These are phyloP conservation scores for Bombus breviceps DNA, from an alignment of 1,140 invertebrate genomes.

Conservation along the genomic window DNA sequence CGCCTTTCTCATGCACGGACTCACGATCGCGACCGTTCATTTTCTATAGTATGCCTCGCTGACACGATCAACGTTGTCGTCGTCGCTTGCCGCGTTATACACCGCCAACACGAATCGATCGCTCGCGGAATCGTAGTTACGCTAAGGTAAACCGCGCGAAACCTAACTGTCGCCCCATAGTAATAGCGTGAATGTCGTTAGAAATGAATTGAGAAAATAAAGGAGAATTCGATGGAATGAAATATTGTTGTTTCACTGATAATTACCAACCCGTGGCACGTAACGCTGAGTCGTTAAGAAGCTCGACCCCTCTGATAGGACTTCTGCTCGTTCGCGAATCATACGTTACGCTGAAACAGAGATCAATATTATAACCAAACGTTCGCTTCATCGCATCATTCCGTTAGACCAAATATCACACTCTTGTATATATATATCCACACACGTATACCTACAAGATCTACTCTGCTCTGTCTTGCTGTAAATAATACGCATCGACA, in stretches of 20 bases:
- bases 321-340: not conserved
- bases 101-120: not conserved
- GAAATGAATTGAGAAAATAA: slow-evolving; percentile 42
- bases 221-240: slow-evolving; percentile 54
- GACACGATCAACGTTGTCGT: no score
- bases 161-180: slow-evolving; percentile 8
- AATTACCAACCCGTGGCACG: slow-evolving; percentile 45
- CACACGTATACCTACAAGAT: slow-evolving; percentile 80
- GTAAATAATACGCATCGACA: slow-evolving; percentile 82
- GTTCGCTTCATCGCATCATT: slow-evolving; percentile 85
- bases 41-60: not conserved
- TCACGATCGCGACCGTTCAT: not conserved
- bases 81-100: not conserved
- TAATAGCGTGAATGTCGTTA: slow-evolving; percentile 41
- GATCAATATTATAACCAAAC: slow-evolving; percentile 81
- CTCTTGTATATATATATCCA: slow-evolving; percentile 76
- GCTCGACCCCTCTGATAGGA: not conserved
- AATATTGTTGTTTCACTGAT: slow-evolving; percentile 34
- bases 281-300: slow-evolving; percentile 8
- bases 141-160: not conserved
- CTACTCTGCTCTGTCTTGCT: slow-evolving; percentile 82
- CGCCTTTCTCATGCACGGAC: slow-evolving; percentile 4
- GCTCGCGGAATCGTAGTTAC: not conserved
- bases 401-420: slow-evolving; percentile 83
- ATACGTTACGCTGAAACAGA: slow-evolving; percentile 73